A percentile compares a stretch with the other conserved stretches of the same genome.
Conservation (phyloP, 2,888 invertebrate species). For the Acrocyrtus sp. region DNA sequence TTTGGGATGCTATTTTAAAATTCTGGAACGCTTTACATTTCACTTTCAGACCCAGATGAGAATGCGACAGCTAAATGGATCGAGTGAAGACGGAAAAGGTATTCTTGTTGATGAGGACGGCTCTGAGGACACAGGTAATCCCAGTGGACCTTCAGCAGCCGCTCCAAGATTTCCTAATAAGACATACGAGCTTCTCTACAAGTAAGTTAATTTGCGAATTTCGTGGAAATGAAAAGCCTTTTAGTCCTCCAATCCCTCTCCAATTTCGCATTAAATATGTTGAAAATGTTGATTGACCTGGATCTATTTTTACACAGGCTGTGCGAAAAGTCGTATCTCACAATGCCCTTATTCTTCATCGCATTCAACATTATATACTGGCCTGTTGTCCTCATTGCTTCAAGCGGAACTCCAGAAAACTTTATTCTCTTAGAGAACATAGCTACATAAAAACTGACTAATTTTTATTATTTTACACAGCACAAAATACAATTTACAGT, state of each 20-base stretch:
- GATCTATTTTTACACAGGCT: constrained; percentile 25
- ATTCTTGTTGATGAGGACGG: constrained; percentile 37
- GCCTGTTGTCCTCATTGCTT: constrained; percentile 56
- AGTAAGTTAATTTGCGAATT: constrained; percentile 26
- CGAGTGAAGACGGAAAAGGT: constrained; percentile 42
- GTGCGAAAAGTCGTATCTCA: constrained; percentile 45
- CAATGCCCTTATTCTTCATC: constrained; percentile 51
- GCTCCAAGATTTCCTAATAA: constrained; percentile 40
- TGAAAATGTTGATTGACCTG: not conserved
- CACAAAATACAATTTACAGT: no score
- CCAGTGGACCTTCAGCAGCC: not conserved
- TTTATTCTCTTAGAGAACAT: constrained; percentile 52
- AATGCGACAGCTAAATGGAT: constrained; percentile 43
- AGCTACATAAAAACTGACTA: constrained; percentile 15
- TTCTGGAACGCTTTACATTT: no score
- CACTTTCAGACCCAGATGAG: constrained; percentile 49
- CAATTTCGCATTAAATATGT: not conserved
- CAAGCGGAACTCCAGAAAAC: constrained; percentile 46
- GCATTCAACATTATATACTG: constrained; percentile 57
- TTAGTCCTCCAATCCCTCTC: not conserved
- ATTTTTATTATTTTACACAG: not conserved
- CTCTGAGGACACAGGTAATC: constrained; percentile 11
- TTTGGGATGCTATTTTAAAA: no score
- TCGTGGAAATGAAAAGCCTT: not conserved
- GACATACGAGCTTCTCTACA: constrained; percentile 21